Evolutionary conservation across 2,113 vertebrate genomes (phyloP), one percentile per base, ranked within the genome.

Genomic region (Ochotona princeps): DNA sequence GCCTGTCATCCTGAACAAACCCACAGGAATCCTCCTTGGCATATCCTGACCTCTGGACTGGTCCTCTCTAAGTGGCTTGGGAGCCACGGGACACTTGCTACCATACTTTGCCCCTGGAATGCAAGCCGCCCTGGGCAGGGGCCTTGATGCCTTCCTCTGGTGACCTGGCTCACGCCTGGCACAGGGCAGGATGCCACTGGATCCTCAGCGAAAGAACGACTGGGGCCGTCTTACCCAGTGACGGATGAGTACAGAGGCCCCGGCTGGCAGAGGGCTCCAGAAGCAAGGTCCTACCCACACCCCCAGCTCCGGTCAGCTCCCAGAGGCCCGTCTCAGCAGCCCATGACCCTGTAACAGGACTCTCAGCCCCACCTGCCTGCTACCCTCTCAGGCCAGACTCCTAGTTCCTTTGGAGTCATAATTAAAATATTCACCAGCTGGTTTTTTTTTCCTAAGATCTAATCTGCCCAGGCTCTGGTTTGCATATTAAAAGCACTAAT

Each of bases 401-500:
- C 65, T 97, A 96, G 98, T 98, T 98, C 97, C 98, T 98, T 98
- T 97, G 97, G 93, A 98, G 97, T 97, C 97, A 98, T 98, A 98
- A 98, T 98, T 98, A 99, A 99, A 99, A 98, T 99, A 99, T 99
- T 99, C 99, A 99, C 99, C 98, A 99, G 99, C 99, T 99, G 99
- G 38, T 44, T 97, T 97, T 95, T 94, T 93, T 99, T 98, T 98
- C 98, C 96, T 97, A 96, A 97, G 98, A 98, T 98, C 97, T 99
- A 99, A 99, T 99, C 99, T 99, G 98, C 98, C 98, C 98, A 97
- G 96, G 97, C 98, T 98, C 98, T 99, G 98, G 99, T 99, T 99
- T 99, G 98, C 99, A 99, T 99, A 99, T 99, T 99, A 99, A 98
- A 99, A 99, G 99, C 99, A 98, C 99, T 99, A 99, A 99, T 99